Base-by-base conservation (phyloP, 2,797 vertebrate species). In the Sarcoramphus papa region DNA sequence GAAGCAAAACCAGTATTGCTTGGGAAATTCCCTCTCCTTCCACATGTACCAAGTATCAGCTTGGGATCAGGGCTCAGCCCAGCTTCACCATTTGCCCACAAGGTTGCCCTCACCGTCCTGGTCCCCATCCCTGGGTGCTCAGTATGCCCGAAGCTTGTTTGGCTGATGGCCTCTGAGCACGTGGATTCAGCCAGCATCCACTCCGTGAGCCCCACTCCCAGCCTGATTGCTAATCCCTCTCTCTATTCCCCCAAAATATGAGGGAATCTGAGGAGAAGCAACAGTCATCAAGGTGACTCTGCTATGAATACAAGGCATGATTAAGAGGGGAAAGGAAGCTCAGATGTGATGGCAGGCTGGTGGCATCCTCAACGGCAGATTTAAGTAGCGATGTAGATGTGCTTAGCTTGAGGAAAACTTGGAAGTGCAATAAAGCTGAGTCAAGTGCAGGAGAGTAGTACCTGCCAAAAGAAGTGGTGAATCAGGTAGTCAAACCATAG, bases 401-500 rank as follows among this genome's bases (percentile, higher is more conserved):
- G 67, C 25, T 74, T 91, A 63, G 23, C 74, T 95, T 82, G 67
- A 92, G 77, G 80, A 89, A 90, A 94, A 79, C 23, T 80, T 96
- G 92, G 67, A 84, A 85, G 41, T 8, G 9, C 57, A 85, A 74
- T 70, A 93, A 92, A 92, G 73, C 53, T 87, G 88, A 92, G 83
- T 94, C 96, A 95, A 97, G 88, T 95, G 92, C 81, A 93, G 81
- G 67, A 92, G 18, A 12, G 56, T 25, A 68, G 16, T 30, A 70
- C 45, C 37, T 68, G 92, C 78, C 87, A 93, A 91, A 91, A 93
- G 59, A 93, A 93, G 68, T 9, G 28, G 40, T 80, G 76, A 91
- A 85, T 72, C 53, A 62, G 57, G 86, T 78, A 94, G 57, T 57
- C 59, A 88, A 83, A 53, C 41, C 30, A 48, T 14, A 81, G 74